phyloP scores from a whole-genome alignment of 2,113 vertebrate species.

The Maccullochella peelii region DNA sequence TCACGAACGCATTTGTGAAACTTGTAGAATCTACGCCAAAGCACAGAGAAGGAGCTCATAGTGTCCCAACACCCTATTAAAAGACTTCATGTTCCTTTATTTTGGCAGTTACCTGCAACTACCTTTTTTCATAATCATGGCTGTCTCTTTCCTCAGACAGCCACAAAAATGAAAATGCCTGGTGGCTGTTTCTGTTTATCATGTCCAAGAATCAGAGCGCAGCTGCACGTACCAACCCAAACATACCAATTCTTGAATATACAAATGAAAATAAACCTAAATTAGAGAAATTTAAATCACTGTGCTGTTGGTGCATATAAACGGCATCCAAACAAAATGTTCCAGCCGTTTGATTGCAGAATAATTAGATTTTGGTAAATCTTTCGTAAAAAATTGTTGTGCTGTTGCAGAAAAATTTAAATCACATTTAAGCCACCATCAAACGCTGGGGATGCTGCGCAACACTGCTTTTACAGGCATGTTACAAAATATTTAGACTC shows the following conservation, averaged over 20 bases:
- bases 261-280: slow-evolving; percentile 38
- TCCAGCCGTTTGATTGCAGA: slow-evolving; percentile 21
- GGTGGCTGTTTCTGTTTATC: slow-evolving; percentile 34
- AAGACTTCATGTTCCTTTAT: slow-evolving; percentile 24
- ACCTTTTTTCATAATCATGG: not conserved
- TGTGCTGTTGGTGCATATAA: slow-evolving; percentile 3
- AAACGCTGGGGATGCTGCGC: not conserved
- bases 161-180: slow-evolving; percentile 58
- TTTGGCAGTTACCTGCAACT: slow-evolving; percentile 36
- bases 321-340: slow-evolving; percentile 52
- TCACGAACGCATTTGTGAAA: not conserved
- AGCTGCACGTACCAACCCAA: slow-evolving; percentile 47
- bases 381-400: slow-evolving; percentile 8
- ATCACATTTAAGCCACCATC: not conserved
- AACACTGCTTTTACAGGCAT: not conserved
- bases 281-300: slow-evolving; percentile 17
- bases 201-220: slow-evolving; percentile 17
- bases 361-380: slow-evolving; percentile 39
- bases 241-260: slow-evolving; percentile 30
- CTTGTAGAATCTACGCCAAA: not conserved
- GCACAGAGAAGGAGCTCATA: not conserved
- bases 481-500: slow-evolving; percentile 12
- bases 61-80: slow-evolving; percentile 1
- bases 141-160: slow-evolving; percentile 39
- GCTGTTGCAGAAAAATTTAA: slow-evolving; percentile 11